A percentile compares a stretch with the other conserved stretches of the same genome.
Conservation (phyloP, 2,888 invertebrate genomes). For the Lochmaea crataegi region DNA sequence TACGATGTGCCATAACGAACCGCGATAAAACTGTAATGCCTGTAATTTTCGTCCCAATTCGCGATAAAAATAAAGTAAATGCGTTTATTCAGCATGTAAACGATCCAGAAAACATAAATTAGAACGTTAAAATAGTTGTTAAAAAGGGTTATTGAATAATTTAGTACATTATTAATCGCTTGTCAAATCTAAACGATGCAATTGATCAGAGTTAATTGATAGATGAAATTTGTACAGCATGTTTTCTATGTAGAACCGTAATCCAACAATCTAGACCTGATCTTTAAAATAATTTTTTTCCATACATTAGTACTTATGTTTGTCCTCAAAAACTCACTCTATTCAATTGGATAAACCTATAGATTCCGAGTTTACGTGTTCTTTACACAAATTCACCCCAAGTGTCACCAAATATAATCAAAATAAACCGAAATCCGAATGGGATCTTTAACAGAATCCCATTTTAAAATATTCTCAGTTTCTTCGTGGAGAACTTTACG, state of each 20-base stretch:
- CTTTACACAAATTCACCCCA: background rate
- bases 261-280: too few relatives aligned
- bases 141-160: slow-evolving; percentile 42
- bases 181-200: background rate
- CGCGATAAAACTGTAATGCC: slow-evolving; percentile 38
- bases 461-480: background rate
- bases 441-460: background rate
- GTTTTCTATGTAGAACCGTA: background rate
- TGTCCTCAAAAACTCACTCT: too few relatives aligned
- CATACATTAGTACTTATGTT: too few relatives aligned
- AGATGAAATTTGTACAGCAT: background rate
- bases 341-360: too few relatives aligned
- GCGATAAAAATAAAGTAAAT: slow-evolving; percentile 37
- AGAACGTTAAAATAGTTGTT: slow-evolving; percentile 40
- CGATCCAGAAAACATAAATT: slow-evolving; percentile 41
- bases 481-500: background rate
- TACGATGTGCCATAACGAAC: slow-evolving; percentile 40
- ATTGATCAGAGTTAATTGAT: background rate
- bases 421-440: background rate
- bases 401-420: background rate
- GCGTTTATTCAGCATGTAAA: slow-evolving; percentile 42
- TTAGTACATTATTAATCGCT: slow-evolving; percentile 31
- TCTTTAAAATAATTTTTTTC: too few relatives aligned
- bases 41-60: slow-evolving; percentile 37
- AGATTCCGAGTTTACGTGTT: too few relatives aligned